Base-by-base conservation (phyloP, 2,113 vertebrate species). In the Aphelocoma coerulescens region DNA sequence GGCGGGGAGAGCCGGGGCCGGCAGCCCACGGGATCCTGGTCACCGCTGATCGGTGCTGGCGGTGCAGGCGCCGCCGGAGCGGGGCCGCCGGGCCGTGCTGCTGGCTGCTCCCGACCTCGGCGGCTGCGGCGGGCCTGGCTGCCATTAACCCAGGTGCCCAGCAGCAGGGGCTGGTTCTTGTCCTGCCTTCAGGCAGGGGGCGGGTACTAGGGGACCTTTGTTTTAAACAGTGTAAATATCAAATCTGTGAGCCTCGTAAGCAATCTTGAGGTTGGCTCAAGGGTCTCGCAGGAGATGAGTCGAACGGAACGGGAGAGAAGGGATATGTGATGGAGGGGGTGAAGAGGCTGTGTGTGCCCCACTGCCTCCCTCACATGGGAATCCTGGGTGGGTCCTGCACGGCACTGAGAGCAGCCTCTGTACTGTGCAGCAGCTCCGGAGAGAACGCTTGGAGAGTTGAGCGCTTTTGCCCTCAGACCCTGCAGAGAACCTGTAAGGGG, bases 131-230 rank as follows among this genome's bases (percentile, higher is more conserved):
- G 39, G 49, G 27, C 48, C 44, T 13, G 71, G 51, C 69, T 21
- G 84, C 62, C 55, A 8, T 22, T 26, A 18, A 16, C 6, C 26
- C 13, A 21, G 6, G 24, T 15, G 39, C 39, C 44, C 4, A 2
- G 6, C 19, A 7, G 84, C 71, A 10, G 51, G 15, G 35, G 6
- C 22, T 37, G 62, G 6, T 10, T 0, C 11, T 3, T 12, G 67
- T 28, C 13, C 27, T 48, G 10, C 33, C 30, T 24, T 44, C 30
- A 1, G 2, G 62, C 22, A 2, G 8, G 1, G 21, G 57, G 32
- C 18, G 6, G 1, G 26, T 17, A 1, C 13, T 2, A 2, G 10
- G 27, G n/a, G 9, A 46, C 2, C 18, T 65, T 58, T 68, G 27
- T 79, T 48, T 13, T 16, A n/a, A n/a, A 9, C 21, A 2, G 22